Base-by-base conservation (phyloP, 2,113 vertebrate species). In the Morone saxatilis region DNA sequence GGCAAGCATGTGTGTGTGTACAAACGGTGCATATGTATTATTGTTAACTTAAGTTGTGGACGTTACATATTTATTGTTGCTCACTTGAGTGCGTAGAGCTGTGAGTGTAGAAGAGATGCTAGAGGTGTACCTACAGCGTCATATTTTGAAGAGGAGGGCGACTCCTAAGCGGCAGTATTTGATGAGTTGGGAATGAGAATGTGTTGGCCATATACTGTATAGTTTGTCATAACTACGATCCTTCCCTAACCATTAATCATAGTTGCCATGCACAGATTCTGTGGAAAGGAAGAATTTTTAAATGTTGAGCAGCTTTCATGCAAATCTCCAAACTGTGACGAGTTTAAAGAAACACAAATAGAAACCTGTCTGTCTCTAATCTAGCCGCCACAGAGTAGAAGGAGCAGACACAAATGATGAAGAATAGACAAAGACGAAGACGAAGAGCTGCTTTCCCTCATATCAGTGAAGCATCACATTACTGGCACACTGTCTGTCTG, bases 401-500 rank as follows among this genome's bases (percentile, higher is more conserved):
- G 17, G 41, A 11, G n/a, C n/a, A 53, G 56, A 38, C 4, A 10
- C 11, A 50, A 40, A 20, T 6, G 20, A 51, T 1, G 20, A 45
- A 31, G 25, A 50, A 76, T 10, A 59, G 20, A 68, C n/a, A 20
- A 6, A 22, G 22, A 45, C 2, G 6, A 43, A n/a, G 31, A 45
- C 10, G 31, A 66, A 45, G 56, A 71, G 7, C 19, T 11, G 16
- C 11, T 22, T 66, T 51, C 31, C 2, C n/a, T 72, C 67, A 20
- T 19, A 50, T 50, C 41, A 50, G 19, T 22, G 16, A 59, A 50
- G 50, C 13, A 31, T 67, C 43, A 70, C 59, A 67, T 78, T 65
- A 56, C 63, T 66, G 66, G 57, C 47, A 76, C 2, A 13, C 59
- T 54, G 73, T 22, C 63, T 71, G 69, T 70, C 57, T 56, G 74